Evolutionary conservation across 2,113 vertebrate genomes (phyloP), one percentile per base, ranked within the genome.

Genomic region (Pica pica): DNA sequence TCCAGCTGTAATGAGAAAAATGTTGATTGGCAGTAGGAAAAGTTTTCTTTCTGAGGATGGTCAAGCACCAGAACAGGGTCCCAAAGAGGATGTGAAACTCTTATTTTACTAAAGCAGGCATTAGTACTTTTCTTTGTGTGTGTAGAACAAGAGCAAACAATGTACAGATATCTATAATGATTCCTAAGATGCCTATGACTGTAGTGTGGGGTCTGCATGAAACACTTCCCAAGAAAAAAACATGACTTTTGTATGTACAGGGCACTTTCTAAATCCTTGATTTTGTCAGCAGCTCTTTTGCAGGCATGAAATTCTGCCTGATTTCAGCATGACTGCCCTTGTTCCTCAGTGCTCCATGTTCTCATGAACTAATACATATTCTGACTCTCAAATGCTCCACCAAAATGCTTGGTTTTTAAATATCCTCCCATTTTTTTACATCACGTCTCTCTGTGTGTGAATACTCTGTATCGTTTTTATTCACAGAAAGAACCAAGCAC

Each of bases 131-230:
- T 42, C 11, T 80, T 33, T 46, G 13, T 12, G 23, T 28, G 8
- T 21, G 28, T 7, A 65, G 37, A 65, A n/a, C 14, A 56, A 52
- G 27, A 68, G 19, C 1, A 5, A 60, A 52, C 4, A 27, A 44
- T 23, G 5, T 60, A 23, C 37, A 69, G 15, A 14, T 61, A 49
- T 3, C 19, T 9, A 21, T n/a, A 26, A 20, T 3, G 2, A 26
- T 47, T 61, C 9, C 22, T 46, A 6, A 37, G 37, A 31, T 70
- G 39, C 15, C 13, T 41, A 12, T 1, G 1, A 23, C 17, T 60
- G 5, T 26, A 56, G 5, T 6, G 17, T 11, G 19, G 20, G 2
- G 9, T 23, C 18, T 4, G 1, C 21, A 55, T 3, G 26, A 46
- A 37, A 41, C 17, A 44, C 22, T 53, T 75, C 9, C 13, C 1